A percentile compares a stretch with the other conserved stretches of the same genome.
Conservation (phyloP, 1,140 invertebrate species). For the Drosophila melanica region DNA sequence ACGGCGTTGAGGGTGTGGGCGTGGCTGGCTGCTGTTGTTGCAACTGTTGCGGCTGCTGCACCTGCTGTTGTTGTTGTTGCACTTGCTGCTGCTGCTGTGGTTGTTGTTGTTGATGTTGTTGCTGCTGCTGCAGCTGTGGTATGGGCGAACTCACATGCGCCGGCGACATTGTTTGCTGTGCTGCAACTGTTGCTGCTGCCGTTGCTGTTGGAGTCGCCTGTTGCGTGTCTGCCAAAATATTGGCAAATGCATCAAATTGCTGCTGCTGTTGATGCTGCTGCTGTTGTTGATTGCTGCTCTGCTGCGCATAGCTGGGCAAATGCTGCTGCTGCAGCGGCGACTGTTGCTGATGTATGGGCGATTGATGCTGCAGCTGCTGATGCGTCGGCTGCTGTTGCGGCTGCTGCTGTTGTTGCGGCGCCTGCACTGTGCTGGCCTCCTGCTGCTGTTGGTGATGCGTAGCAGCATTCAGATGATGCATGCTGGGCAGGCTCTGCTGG, state of each 20-base stretch:
- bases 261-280: constrained; percentile 56
- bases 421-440: constrained; percentile 34
- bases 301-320: constrained; percentile 71
- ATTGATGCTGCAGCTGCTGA: constrained; percentile 62
- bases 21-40: constrained; percentile 36
- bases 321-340: constrained; percentile 59
- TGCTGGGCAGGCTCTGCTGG: constrained; percentile 65
- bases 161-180: constrained; percentile 65
- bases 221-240: constrained; percentile 49
- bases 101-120: constrained; percentile 53
- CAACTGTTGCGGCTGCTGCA: constrained; percentile 36
- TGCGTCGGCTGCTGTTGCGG: constrained; percentile 42
- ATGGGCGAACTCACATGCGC: constrained; percentile 75
- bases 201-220: constrained; percentile 22
- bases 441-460: constrained; percentile 48
- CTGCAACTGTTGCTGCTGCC: constrained; percentile 22
- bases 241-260: constrained; percentile 74
- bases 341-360: constrained; percentile 71
- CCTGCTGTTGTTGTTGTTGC: constrained; percentile 37
- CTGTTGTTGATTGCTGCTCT: constrained; percentile 54
- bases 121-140: constrained; percentile 51
- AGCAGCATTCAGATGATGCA: constrained; percentile 61
- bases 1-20: constrained; percentile 59
- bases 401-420: constrained; percentile 51
- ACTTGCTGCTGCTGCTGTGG: constrained; percentile 41